These are phyloP conservation scores for Cynocephalus volans DNA, from an alignment of 2,113 vertebrate species.

Conservation along the genomic window DNA sequence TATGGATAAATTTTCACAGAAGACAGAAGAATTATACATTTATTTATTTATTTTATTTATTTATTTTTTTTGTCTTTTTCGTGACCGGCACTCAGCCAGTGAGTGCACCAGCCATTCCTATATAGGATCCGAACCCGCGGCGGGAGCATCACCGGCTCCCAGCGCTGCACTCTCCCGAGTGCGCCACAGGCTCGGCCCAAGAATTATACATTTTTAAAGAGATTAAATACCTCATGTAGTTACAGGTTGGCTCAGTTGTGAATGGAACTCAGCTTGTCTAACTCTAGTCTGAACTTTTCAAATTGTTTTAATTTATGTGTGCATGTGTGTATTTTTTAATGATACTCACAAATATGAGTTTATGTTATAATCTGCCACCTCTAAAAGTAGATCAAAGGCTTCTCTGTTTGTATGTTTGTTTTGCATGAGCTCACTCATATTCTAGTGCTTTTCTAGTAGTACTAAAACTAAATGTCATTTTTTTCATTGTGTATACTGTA, in stretches of 20 bases:
- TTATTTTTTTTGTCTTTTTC: no score
- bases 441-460: background rate
- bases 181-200: no score
- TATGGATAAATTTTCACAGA: slow-evolving; percentile 33
- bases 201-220: slow-evolving; percentile 48
- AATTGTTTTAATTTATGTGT: background rate
- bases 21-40: slow-evolving; percentile 13
- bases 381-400: slow-evolving; percentile 12
- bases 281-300: background rate
- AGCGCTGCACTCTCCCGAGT: no score
- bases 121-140: no score
- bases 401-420: slow-evolving; percentile 14
- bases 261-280: background rate
- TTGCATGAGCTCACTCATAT: background rate
- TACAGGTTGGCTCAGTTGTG: background rate
- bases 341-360: background rate
- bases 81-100: no score
- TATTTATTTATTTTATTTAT: no score
- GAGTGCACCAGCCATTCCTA: no score
- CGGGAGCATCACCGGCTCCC: no score
- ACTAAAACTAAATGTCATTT: background rate
- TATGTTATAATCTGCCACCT: background rate
- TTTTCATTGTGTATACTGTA: background rate
- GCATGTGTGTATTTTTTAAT: background rate
- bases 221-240: background rate